A percentile compares a stretch with the other conserved stretches of the same genome.
These are phyloP conservation scores for Melozone crissalis DNA, from an alignment of 2,113 vertebrate species.

Conservation along the genomic window DNA sequence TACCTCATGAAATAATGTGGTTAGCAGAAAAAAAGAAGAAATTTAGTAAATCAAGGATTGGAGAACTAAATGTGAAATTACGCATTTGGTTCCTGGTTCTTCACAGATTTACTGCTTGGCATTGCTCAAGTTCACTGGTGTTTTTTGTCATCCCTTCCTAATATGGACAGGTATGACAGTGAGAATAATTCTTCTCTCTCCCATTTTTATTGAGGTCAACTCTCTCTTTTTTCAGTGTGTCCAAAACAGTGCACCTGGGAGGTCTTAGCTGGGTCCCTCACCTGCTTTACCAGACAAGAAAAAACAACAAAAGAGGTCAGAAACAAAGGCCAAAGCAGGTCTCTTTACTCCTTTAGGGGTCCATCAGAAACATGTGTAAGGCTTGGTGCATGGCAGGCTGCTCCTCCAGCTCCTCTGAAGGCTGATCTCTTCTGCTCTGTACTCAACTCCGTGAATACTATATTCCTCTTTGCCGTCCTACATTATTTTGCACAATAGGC, in stretches of 20 bases:
- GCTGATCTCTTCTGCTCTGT: conserved; percentile 31
- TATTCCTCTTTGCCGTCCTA: conserved; percentile 28
- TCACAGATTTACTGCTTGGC: neutral
- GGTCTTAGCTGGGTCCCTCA: neutral
- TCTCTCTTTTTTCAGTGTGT: neutral
- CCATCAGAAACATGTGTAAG: neutral
- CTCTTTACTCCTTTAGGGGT: neutral
- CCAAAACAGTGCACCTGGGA: neutral
- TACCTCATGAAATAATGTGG: neutral
- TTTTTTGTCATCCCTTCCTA: neutral
- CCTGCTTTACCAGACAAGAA: neutral
- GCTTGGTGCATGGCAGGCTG: neutral
- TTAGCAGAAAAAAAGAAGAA: neutral
- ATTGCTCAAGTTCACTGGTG: neutral
- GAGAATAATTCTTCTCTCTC: neutral
- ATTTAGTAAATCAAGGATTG: neutral
- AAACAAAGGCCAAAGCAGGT: neutral
- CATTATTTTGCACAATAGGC: conserved; percentile 32
- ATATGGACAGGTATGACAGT: neutral
- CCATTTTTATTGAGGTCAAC: neutral
- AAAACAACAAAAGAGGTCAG: neutral
- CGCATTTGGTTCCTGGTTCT: neutral
- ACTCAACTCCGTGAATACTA: neutral
- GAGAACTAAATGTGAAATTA: neutral
- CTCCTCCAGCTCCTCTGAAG: neutral